These are phyloP conservation scores for Cirrhinus molitorella DNA, from an alignment of 2,797 vertebrate genomes.

Conservation along the genomic window DNA sequence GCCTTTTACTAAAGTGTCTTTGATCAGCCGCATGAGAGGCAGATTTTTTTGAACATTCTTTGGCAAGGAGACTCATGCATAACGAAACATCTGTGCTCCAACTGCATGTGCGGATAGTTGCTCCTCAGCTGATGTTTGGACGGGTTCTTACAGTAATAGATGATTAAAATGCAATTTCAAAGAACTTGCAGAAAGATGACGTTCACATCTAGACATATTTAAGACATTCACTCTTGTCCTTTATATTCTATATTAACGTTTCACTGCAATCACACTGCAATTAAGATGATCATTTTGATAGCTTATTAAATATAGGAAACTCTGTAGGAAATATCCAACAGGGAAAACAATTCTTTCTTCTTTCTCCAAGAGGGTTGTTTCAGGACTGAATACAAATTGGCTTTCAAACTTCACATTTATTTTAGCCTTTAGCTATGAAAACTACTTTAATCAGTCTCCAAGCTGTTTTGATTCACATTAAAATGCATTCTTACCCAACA, in stretches of 20 bases:
- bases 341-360: not conserved
- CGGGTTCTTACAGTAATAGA: too few species aligned
- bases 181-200: not conserved
- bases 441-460: not conserved
- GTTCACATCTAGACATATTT: not conserved
- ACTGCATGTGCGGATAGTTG: conserved; percentile 8
- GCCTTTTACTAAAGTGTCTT: not conserved
- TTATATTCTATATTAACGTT: not conserved
- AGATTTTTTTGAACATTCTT: not conserved
- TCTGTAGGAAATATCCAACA: not conserved
- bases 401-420: not conserved
- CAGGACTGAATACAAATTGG: not conserved
- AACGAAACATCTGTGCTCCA: conserved; percentile 26
- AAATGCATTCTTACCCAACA: not conserved
- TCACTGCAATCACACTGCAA: not conserved
- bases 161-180: not conserved
- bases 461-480: not conserved
- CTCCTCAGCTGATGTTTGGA: conserved; percentile 3
- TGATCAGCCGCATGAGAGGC: not conserved
- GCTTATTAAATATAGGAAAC: not conserved
- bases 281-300: not conserved
- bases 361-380: not conserved
- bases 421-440: not conserved
- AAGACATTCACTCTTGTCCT: not conserved
- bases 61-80: not conserved